Conservation (phyloP, 2,797 vertebrate species). For the Etheostoma perlongum region DNA sequence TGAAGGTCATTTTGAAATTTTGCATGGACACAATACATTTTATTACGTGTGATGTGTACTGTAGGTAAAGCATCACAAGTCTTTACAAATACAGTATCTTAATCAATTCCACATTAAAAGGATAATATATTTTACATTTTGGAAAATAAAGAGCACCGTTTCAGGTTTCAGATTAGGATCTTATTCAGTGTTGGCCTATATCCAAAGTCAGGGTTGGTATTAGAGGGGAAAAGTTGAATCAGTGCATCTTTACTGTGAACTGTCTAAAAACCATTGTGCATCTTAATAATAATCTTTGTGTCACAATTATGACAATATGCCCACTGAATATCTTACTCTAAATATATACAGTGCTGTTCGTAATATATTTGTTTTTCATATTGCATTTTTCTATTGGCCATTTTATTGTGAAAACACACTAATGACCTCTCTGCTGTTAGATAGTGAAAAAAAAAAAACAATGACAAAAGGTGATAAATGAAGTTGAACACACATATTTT, state of each 20-base stretch:
- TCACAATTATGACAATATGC: background rate
- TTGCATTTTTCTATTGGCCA: slow-evolving; percentile 30
- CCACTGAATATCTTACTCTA: background rate
- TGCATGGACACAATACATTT: background rate
- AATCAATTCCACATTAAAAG: background rate
- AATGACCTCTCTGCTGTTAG: slow-evolving; percentile 46
- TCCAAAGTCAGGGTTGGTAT: background rate
- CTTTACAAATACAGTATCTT: background rate
- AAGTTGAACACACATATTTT: slow-evolving; percentile 76
- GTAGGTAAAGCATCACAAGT: background rate
- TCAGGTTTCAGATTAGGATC: background rate
- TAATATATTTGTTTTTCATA: slow-evolving; percentile 36
- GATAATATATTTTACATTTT: background rate
- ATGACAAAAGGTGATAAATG: slow-evolving; percentile 74
- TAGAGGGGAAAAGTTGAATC: background rate
- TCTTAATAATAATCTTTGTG: background rate
- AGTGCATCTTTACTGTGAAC: background rate
- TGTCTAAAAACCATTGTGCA: background rate
- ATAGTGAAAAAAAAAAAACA: slow-evolving; percentile 55
- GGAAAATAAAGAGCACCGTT: background rate
- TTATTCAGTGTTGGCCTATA: background rate
- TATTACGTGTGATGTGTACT: background rate
- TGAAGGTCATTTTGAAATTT: background rate
- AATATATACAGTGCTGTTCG: background rate
- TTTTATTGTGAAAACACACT: slow-evolving; percentile 58